Base-by-base conservation (phyloP, 2,888 invertebrate species). In the Callyntrura sp. region DNA sequence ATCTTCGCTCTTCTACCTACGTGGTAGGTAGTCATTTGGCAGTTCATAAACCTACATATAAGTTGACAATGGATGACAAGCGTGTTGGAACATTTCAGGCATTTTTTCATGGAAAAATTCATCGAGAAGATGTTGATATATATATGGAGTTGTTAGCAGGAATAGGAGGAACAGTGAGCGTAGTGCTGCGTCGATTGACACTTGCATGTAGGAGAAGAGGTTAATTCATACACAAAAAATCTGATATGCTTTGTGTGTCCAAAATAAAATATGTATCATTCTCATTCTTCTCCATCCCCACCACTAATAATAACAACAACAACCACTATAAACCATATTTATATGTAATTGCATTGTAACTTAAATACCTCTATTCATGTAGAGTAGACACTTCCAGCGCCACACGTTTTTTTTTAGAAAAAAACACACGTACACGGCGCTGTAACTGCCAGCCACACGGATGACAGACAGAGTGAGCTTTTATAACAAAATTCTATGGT, bases 41-140 rank as follows among this genome's bases (percentile, higher is more conserved):
- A 45, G 70, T 70, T 45, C 45, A 70, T 70, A 70, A 70, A 70
- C 70, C 70, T 43, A 62, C 25, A 62, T 62, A 62, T 62, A 17
- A 70, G 70, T 14, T 70, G 45, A 70, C 70, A 70, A 70, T 70
- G 70, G 45, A 45, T 70, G 14, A 6, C n/a, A 43, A 17, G 25
- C 25, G 73, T 25, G 28, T 73, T 12, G 6, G 12, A 48, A 17
- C 17, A 17, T 17, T 35, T 70, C 4, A n/a, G 51, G 14, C 45
- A 73, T 65, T 4, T 57, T 45, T 62, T 70, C 70, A 73, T 73
- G 73, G 23, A 48, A 73, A 73, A 51, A 73, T 14, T 73, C 51
- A 73, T 73, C 25, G 17, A 4, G 57, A 62, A 3, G 62, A 35
- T 68, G 28, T n/a, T 28, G 14, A 11, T 28, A 6, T n/a, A 35